Conservation (phyloP, 2,797 vertebrate species). For the Heterohyrax brucei region DNA sequence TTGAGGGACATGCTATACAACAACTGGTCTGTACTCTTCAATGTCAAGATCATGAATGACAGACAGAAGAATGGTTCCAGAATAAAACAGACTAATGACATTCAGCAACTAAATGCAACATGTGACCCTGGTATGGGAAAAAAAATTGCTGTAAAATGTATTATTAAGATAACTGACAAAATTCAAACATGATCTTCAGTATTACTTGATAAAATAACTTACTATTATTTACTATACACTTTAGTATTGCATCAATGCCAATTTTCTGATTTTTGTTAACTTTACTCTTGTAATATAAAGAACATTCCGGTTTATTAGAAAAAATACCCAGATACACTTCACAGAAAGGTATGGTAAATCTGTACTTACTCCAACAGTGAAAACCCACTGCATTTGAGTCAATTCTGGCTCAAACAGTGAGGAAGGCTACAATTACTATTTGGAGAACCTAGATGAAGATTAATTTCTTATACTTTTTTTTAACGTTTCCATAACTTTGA, state of each 20-base stretch:
- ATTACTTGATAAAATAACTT: neutral
- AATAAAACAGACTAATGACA: conserved; percentile 28
- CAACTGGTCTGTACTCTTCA: neutral
- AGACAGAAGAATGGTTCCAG: conserved; percentile 2
- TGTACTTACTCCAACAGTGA: neutral
- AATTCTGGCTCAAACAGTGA: neutral
- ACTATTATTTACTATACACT: neutral
- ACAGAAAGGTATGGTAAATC: neutral
- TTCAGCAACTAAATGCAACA: neutral
- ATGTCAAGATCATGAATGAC: conserved; percentile 48
- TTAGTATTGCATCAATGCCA: neutral
- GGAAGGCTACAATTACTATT: neutral
- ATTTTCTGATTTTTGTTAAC: neutral
- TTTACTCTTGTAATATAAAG: neutral
- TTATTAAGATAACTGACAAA: conserved; percentile 20
- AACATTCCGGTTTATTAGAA: neutral
- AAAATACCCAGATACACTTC: conserved; percentile 17
- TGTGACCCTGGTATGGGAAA: neutral
- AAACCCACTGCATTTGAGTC: no score
- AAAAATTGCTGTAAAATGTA: neutral
- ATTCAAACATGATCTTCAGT: conserved; percentile 30
- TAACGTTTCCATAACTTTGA: conserved; percentile 1
- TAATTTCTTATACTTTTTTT: neutral
- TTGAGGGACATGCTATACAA: conserved; percentile 6
- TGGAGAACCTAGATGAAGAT: neutral